These are phyloP conservation scores for Adelognathus sp. DNA, from an alignment of 2,888 invertebrate genomes.

Conservation along the genomic window DNA sequence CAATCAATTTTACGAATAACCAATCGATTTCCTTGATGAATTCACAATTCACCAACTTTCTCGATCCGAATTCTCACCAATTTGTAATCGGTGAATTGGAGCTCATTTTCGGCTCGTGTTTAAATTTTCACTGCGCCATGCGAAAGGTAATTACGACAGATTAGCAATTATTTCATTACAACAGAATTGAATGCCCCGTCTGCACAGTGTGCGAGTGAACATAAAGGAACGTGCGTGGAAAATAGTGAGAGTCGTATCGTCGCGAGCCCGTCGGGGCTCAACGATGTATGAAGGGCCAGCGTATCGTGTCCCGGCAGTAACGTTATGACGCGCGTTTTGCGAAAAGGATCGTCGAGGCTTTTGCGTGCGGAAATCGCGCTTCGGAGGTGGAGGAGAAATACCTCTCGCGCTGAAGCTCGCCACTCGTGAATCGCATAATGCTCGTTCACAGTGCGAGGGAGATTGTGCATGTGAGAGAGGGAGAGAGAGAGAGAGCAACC, in stretches of 20 bases:
- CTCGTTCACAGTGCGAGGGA: slow-evolving; percentile 22
- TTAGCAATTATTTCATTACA: not conserved
- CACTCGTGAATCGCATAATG: slow-evolving; percentile 52
- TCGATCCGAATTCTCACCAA: too few species aligned
- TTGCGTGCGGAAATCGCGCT: not conserved
- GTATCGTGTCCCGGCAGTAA: slow-evolving; percentile 68
- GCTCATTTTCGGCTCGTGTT: too few species aligned
- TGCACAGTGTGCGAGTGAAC: not conserved
- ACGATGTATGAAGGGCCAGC: slow-evolving; percentile 9
- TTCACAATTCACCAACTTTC: too few species aligned
- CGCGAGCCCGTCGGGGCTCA: not conserved
- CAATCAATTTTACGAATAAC: too few species aligned
- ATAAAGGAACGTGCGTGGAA: not conserved
- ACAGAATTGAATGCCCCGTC: not conserved
- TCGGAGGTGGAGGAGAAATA: not conserved
- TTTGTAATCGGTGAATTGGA: too few species aligned
- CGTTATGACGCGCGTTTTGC: slow-evolving; percentile 53
- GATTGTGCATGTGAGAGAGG: too few species aligned
- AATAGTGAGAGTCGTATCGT: slow-evolving; percentile 8
- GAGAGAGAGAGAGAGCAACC: slow-evolving; percentile 32
- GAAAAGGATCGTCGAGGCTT: slow-evolving; percentile 64
- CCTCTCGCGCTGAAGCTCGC: not conserved
- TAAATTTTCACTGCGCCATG: too few species aligned
- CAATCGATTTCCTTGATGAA: too few species aligned
- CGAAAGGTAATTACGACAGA: not conserved